Conservation (phyloP, 2,888 invertebrate species). For the Zele albiditarsus region DNA sequence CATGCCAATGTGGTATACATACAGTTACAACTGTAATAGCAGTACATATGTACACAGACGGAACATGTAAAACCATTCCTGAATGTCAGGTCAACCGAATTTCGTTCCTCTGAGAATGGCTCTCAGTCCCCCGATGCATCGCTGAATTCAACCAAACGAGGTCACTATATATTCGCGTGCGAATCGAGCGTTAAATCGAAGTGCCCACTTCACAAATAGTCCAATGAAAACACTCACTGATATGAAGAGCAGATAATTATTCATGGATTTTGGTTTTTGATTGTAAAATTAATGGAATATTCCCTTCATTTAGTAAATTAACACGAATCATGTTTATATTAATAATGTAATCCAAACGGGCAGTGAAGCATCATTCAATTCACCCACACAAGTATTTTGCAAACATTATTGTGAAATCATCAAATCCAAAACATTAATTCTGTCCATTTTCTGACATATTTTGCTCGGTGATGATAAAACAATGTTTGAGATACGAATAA, state of each 20-base stretch:
- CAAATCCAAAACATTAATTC: too few relatives aligned
- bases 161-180: slow-evolving; percentile 9
- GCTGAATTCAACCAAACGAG: slow-evolving; percentile 6
- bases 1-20: background rate
- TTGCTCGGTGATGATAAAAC: too few relatives aligned
- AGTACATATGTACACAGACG: background rate
- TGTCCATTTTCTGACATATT: too few relatives aligned
- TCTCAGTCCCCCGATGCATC: slow-evolving; percentile 3
- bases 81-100: slow-evolving; percentile 21
- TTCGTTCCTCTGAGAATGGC: slow-evolving; percentile 8
- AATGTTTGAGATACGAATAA: too few relatives aligned
- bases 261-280: background rate
- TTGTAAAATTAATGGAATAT: too few relatives aligned
- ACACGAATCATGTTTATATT: too few relatives aligned
- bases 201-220: background rate
- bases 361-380: too few relatives aligned
- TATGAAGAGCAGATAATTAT: background rate
- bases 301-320: too few relatives aligned
- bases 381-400: too few relatives aligned
- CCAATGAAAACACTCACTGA: background rate
- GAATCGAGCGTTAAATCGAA: slow-evolving; percentile 22
- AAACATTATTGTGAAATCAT: too few relatives aligned
- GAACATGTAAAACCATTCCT: slow-evolving; percentile 6
- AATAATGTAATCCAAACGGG: too few relatives aligned
- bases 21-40: background rate